Evolutionary conservation across 2,797 vertebrate genomes (phyloP).

Genomic region (Bovichtus variegatus): DNA sequence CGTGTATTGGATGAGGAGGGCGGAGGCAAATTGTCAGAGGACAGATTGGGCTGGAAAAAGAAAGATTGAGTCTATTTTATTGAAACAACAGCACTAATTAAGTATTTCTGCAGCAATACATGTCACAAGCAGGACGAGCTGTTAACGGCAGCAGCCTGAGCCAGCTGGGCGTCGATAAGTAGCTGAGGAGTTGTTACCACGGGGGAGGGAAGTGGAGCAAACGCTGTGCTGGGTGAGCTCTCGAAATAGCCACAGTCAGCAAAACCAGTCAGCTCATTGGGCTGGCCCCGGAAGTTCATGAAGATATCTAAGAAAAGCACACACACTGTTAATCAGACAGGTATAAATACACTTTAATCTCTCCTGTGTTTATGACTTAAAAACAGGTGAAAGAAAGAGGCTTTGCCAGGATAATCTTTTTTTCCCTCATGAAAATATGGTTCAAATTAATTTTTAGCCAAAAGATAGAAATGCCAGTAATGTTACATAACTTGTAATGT

Average conservation of each 20-base stretch:
- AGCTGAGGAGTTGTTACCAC: constrained; percentile 66
- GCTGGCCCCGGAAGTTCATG: constrained; percentile 78
- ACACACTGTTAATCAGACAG: background rate
- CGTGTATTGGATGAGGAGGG: constrained; percentile 62
- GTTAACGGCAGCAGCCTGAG: constrained; percentile 69
- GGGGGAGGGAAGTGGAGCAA: constrained; percentile 59
- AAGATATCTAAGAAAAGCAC: constrained; percentile 83
- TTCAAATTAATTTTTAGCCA: no score
- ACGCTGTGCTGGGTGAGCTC: constrained; percentile 65
- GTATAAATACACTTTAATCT: background rate
- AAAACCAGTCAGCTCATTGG: constrained; percentile 76
- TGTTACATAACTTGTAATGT: no score
- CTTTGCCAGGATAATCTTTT: no score
- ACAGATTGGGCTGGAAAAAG: constrained; percentile 70
- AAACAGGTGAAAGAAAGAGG: no score
- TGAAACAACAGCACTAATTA: background rate
- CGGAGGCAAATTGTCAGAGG: constrained; percentile 69
- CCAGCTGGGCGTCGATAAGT: constrained; percentile 71
- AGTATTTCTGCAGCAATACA: background rate
- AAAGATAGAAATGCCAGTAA: no score
- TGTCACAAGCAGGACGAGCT: background rate
- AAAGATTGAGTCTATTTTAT: constrained; percentile 11
- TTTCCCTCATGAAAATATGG: no score
- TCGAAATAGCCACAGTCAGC: constrained; percentile 82
- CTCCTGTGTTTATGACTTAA: no score